These are phyloP conservation scores for Platycercus adscitus DNA, from an alignment of 2,113 vertebrate species.

Conservation along the genomic window DNA sequence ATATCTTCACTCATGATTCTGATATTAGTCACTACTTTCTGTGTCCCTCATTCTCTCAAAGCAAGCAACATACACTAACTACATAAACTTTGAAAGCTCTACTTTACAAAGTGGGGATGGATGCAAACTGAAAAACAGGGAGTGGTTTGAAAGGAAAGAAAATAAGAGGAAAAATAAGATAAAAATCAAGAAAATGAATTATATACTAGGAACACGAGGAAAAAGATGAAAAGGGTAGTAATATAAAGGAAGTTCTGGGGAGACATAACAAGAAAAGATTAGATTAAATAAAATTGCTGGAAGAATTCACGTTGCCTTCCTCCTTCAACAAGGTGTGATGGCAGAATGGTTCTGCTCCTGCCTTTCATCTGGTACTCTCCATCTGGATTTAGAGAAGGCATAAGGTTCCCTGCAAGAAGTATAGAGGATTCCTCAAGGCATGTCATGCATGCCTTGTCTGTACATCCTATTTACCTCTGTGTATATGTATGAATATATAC, in stretches of 20 bases:
- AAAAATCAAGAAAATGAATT: background rate
- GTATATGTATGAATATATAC: rapidly evolving
- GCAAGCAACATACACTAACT: slow-evolving; percentile 48
- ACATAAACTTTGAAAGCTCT: slow-evolving; percentile 45
- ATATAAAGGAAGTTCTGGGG: background rate
- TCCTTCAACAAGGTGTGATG: background rate
- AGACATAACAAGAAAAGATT: background rate
- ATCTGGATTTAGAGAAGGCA: background rate
- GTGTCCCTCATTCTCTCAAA: slow-evolving; percentile 66
- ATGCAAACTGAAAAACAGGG: background rate
- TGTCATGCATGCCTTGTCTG: background rate
- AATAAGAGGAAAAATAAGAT: background rate
- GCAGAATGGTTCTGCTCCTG: background rate
- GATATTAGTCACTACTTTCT: slow-evolving; percentile 79
- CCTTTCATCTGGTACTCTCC: background rate
- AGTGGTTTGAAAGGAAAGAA: background rate
- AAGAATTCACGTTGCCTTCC: background rate
- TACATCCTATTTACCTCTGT: background rate
- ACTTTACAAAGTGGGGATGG: background rate
- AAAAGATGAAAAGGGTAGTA: background rate
- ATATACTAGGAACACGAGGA: background rate
- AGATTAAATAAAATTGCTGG: background rate
- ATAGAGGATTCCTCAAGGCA: background rate
- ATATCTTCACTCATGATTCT: slow-evolving; percentile 78
- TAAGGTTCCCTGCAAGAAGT: background rate